Conservation (phyloP, 64 coral and sea anemone species). For the Dendrophyllia cribrosa region DNA sequence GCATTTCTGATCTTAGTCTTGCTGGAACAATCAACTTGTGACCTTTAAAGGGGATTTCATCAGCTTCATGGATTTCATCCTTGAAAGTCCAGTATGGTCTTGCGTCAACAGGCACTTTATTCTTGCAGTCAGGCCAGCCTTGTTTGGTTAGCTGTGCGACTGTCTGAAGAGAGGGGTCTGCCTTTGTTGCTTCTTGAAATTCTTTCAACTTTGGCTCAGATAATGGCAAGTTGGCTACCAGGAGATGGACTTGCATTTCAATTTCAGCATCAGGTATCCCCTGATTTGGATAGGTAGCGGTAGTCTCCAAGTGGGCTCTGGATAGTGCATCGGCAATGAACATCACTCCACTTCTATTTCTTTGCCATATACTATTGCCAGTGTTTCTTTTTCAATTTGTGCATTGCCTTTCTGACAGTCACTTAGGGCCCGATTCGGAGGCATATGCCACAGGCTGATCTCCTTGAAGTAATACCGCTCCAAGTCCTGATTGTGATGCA, state of each 20-base stretch:
- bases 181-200: constrained; percentile 5
- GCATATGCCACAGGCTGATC: constrained; percentile 19
- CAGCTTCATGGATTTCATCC: constrained; percentile 15
- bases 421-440: background rate
- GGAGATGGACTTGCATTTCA: background rate
- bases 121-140: background rate
- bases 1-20: background rate
- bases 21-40: constrained; percentile 11
- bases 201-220: background rate
- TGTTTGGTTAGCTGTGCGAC: background rate
- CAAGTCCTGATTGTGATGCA: constrained; percentile 54
- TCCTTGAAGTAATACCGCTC: constrained; percentile 21
- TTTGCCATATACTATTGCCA: constrained; percentile 19
- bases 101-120: background rate
- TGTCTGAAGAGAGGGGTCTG: background rate
- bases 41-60: constrained; percentile 24
- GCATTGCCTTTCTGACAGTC: no score
- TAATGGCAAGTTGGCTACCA: background rate
- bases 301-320: background rate
- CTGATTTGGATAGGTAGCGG: background rate
- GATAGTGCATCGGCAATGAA: background rate
- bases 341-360: constrained; percentile 5
- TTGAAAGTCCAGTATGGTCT: constrained; percentile 27
- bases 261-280: background rate
- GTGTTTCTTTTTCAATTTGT: background rate